These are phyloP conservation scores for Drosophila watanabei DNA, from an alignment of 1,140 invertebrate species.

Conservation along the genomic window DNA sequence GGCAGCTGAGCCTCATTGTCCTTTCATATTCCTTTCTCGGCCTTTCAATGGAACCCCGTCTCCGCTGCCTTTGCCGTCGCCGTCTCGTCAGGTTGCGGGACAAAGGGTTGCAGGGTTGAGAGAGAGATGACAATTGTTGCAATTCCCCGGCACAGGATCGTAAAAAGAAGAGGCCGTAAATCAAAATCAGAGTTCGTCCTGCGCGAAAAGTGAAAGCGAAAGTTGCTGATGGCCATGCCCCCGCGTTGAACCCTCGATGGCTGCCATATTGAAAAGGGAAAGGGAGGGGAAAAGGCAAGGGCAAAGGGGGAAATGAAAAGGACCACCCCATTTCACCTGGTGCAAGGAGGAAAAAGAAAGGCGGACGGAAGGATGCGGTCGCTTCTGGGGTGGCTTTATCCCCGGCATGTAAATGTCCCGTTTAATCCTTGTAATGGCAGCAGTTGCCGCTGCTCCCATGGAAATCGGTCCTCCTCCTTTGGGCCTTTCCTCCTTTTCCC, in stretches of 20 bases:
- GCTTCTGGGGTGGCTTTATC: constrained; percentile 52
- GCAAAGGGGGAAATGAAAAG: not conserved
- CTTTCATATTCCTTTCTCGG: constrained; percentile 28
- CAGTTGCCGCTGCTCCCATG: constrained; percentile 71
- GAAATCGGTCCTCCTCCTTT: constrained; percentile 43
- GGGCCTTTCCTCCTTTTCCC: not conserved
- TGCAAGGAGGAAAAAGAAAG: constrained; percentile 22
- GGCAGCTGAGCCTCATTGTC: constrained; percentile 73
- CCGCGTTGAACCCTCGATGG: constrained; percentile 18
- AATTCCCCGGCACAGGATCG: constrained; percentile 57
- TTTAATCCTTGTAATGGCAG: constrained; percentile 77
- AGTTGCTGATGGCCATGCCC: constrained; percentile 25
- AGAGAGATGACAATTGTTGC: constrained; percentile 75
- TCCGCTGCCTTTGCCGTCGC: constrained; percentile 21
- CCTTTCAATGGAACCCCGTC: constrained; percentile 68
- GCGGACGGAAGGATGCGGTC: constrained; percentile 34
- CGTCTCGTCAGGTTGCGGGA: constrained; percentile 68
- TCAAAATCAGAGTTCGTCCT: constrained; percentile 66
- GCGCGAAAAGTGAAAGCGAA: constrained; percentile 61
- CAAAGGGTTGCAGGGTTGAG: constrained; percentile 68
- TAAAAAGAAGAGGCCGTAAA: constrained; percentile 70
- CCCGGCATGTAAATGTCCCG: constrained; percentile 62
- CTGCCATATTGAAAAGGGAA: constrained; percentile 55
- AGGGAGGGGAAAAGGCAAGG: not conserved
- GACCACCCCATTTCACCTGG: constrained; percentile 57